Percentiles rank a stretch among this genome's conserved stretches.
These are phyloP conservation scores for Pogonus chalceus DNA, from an alignment of 1,140 invertebrate species.

Conservation along the genomic window DNA sequence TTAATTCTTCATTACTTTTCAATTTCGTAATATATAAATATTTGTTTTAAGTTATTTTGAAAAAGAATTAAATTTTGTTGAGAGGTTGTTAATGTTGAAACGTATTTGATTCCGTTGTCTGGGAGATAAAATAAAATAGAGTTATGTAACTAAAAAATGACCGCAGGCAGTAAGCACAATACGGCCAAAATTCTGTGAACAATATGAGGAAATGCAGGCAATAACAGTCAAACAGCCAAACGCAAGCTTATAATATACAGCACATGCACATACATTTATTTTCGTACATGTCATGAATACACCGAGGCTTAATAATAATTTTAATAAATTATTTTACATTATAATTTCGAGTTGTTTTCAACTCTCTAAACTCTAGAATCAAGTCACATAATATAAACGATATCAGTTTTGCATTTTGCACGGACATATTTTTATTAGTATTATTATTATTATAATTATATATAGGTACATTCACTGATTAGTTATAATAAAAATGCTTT, in stretches of 20 bases:
- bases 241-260: slow-evolving; percentile 22
- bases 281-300: slow-evolving; percentile 31
- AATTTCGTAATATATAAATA: no score
- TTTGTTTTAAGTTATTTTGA: no score
- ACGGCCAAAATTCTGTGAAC: neutral
- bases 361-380: neutral
- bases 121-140: no score
- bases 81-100: no score
- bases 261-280: slow-evolving; percentile 38
- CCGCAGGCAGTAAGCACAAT: slow-evolving; percentile 3
- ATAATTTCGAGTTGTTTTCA: neutral
- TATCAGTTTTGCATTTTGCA: neutral
- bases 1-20: no score
- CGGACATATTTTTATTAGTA: neutral
- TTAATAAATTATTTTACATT: slow-evolving; percentile 4
- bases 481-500: neutral
- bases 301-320: slow-evolving; percentile 11
- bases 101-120: no score
- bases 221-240: slow-evolving; percentile 7
- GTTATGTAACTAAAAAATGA: no score
- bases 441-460: no score
- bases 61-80: no score
- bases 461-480: no score
- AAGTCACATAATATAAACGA: slow-evolving; percentile 5
- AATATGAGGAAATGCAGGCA: neutral